Conservation (phyloP, 2,797 vertebrate genomes). For the Gymnopithys bicolor region DNA sequence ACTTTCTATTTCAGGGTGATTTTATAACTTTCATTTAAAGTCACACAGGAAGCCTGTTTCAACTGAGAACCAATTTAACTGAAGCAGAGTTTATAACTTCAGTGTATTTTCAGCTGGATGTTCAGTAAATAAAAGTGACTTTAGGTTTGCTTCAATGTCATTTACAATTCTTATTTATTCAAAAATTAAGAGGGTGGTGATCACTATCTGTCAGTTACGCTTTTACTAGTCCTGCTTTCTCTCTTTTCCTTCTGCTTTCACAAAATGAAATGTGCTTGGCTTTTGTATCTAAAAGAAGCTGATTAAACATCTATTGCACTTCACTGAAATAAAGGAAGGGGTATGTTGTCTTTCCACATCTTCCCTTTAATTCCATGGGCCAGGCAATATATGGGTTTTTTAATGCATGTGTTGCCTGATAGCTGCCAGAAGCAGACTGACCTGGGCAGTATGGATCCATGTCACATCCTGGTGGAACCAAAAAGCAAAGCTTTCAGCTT, state of each 20-base stretch:
- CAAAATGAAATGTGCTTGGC: background rate
- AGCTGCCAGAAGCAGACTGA: background rate
- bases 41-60: background rate
- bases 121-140: background rate
- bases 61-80: background rate
- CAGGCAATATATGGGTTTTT: background rate
- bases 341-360: background rate
- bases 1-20: background rate
- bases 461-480: background rate
- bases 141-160: background rate
- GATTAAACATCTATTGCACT: background rate
- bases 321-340: background rate
- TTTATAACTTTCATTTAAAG: background rate
- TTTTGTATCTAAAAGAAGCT: background rate
- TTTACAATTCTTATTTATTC: background rate
- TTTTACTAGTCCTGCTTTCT: background rate
- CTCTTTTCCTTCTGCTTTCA: background rate
- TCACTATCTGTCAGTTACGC: background rate
- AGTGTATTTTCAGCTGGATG: background rate
- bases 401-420: background rate
- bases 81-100: background rate
- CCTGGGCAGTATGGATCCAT: background rate
- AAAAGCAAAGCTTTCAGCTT: background rate
- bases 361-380: background rate
- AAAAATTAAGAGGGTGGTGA: background rate